phyloP scores from a whole-genome alignment of 2,113 vertebrate species.

The Campylorhamphus procurvoides region DNA sequence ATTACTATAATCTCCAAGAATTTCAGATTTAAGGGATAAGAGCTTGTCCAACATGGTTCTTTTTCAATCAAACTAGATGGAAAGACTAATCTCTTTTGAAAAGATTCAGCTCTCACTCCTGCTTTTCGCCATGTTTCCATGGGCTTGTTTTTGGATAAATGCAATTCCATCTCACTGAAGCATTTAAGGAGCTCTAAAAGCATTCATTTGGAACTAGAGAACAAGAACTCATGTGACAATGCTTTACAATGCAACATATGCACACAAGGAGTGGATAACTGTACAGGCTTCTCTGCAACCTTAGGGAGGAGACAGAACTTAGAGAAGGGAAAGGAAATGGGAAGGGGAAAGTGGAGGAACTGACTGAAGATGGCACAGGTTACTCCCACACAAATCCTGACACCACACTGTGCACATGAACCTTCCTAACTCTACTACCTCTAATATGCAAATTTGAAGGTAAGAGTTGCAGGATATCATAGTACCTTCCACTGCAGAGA shows the following conservation, averaged over 20 bases:
- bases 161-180: background rate
- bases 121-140: background rate
- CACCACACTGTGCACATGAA: background rate
- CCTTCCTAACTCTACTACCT: background rate
- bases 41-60: background rate
- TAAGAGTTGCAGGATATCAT: background rate
- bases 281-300: background rate
- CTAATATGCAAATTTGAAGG: background rate
- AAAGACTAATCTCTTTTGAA: background rate
- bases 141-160: background rate
- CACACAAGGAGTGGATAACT: background rate
- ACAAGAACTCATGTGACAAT: background rate
- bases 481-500: background rate
- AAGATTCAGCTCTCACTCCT: background rate
- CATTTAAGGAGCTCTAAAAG: constrained; percentile 2
- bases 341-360: background rate
- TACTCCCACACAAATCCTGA: background rate
- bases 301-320: background rate
- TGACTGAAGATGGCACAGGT: background rate
- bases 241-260: background rate
- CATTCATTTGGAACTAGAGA: background rate
- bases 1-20: background rate
- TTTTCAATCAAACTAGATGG: background rate
- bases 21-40: background rate
- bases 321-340: background rate